phyloP scores from a whole-genome alignment of 2,797 vertebrate species.

The Petrocephalus sullivani region DNA sequence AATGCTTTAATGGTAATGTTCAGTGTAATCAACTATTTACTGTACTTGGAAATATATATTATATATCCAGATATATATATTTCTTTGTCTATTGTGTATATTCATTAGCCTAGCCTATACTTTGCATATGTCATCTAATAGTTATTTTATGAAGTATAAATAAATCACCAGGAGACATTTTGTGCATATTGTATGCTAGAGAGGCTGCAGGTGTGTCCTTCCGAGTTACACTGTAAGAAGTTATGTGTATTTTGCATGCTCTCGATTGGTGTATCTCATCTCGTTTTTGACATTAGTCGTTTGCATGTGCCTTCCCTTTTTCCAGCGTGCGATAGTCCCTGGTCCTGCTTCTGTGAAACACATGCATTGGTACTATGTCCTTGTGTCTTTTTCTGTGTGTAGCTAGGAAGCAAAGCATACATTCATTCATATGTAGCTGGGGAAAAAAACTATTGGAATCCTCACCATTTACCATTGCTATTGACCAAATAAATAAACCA shows the following conservation, averaged over 20 bases:
- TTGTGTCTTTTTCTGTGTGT: slow-evolving; percentile 4
- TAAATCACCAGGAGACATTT: not conserved
- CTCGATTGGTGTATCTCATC: not conserved
- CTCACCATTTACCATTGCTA: not conserved
- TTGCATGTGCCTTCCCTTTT: not conserved
- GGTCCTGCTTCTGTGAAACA: not conserved
- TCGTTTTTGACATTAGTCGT: not conserved
- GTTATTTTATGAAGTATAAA: not conserved
- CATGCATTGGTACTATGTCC: not conserved
- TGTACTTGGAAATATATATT: not conserved
- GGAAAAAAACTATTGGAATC: not conserved
- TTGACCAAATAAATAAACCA: not conserved
- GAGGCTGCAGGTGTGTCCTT: not conserved
- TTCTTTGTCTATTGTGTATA: not conserved
- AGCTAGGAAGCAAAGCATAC: not conserved
- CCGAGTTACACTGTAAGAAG: not conserved
- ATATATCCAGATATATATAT: not conserved
- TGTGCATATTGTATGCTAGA: not conserved
- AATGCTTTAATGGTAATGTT: not conserved
- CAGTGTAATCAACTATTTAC: not conserved
- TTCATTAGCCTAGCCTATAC: not conserved
- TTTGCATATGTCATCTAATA: not conserved
- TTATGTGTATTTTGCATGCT: not conserved
- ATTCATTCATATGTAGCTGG: not conserved
- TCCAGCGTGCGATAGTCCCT: slow-evolving; percentile 14